A percentile compares a stretch with the other conserved stretches of the same genome.
These are phyloP conservation scores for Ceuthmochares aereus DNA, from an alignment of 2,113 vertebrate species.

Conservation along the genomic window DNA sequence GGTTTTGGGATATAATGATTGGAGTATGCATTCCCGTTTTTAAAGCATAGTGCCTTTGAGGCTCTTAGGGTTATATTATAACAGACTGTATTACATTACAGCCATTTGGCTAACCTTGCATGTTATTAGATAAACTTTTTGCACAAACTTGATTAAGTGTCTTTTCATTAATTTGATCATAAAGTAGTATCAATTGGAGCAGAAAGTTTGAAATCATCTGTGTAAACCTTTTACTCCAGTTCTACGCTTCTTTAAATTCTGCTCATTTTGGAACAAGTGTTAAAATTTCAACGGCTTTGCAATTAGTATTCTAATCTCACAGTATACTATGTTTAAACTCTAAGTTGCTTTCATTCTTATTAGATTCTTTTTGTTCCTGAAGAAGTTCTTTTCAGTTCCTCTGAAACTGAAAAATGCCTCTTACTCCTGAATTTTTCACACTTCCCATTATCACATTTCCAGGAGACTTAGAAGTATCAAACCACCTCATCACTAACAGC, in stretches of 20 bases:
- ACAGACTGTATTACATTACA: background rate
- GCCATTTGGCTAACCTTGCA: rapidly evolving
- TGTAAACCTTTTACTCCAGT: background rate
- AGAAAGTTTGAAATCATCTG: background rate
- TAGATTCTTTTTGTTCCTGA: background rate
- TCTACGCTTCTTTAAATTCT: background rate
- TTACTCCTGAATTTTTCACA: background rate
- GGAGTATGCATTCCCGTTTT: background rate
- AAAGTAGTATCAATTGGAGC: background rate
- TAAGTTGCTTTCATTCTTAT: background rate
- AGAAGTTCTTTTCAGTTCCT: background rate
- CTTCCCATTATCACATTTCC: background rate
- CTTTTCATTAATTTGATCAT: background rate
- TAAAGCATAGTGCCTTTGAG: background rate
- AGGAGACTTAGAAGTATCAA: background rate
- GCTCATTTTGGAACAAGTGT: background rate
- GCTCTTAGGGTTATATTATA: background rate
- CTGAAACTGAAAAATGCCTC: background rate
- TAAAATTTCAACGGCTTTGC: background rate
- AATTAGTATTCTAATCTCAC: background rate
- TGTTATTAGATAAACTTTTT: background rate
- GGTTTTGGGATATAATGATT: no score
- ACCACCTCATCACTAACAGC: background rate
- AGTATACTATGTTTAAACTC: background rate
- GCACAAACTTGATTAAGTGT: background rate